Evolutionary conservation across 92 coral and sea anemone genomes (phyloP), one percentile per base, ranked within the genome.

Genomic region (Epizoanthus ramosus): DNA sequence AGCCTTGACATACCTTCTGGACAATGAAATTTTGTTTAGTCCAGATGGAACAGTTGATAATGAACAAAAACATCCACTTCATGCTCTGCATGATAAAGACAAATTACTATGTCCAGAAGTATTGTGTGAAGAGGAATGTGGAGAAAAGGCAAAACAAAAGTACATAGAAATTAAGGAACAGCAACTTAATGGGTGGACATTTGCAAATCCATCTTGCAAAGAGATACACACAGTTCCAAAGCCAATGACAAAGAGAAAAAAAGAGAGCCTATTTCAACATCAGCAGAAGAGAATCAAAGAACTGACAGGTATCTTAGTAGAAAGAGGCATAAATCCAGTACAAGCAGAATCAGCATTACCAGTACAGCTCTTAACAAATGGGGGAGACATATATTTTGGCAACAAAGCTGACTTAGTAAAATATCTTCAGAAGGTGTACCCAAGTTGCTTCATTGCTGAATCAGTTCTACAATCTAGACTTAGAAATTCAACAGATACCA

Each of bases 271-370:
- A 2, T 74, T 74, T 9, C 23, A 74, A 54, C 22, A 64, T 15
- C 80, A 74, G n/a, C 80, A 74, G 24, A 60, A 74, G 80, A 60
- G 80, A 23, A 35, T 74, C 5, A 60, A 74, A 6, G 80, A 74
- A 74, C 37, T 74, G 0, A 74, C 80, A 74, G 23, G 61, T 10
- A 21, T 74, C 28, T 47, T 74, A 22, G 57, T 74, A 7, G 57
- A 47, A 59, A 53, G 25, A 74, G 80, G 80, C 0, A 22, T 74
- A 19, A 15, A 17, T 25, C 24, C 28, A 52, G 67, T 52, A 9
- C 24, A 22, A 15, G 25, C 54, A 74, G 59, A 57, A 16, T 10
- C 25, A 39, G 59, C 33, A 23, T 10, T 74, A 6, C 80, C 80
- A 14, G 17, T 74, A 54, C 80, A 74, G 18, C 80, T 74, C 13